Conservation (phyloP, 2,797 vertebrate species). For the Dendrocincla fuliginosa region DNA sequence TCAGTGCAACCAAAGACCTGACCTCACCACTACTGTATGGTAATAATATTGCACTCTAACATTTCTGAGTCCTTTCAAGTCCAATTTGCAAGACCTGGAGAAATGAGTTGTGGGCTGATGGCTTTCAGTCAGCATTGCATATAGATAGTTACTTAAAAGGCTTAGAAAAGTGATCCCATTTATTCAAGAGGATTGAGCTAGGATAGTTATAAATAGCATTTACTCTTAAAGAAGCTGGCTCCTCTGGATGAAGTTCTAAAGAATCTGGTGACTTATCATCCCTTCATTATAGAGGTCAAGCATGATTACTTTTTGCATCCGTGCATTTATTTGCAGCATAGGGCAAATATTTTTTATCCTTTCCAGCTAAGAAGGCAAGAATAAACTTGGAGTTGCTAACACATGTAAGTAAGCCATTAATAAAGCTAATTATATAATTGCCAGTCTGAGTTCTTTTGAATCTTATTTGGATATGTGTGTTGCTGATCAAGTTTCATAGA, state of each 20-base stretch:
- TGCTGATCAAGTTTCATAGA: background rate
- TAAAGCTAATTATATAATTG: background rate
- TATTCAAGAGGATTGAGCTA: background rate
- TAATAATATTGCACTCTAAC: background rate
- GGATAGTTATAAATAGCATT: background rate
- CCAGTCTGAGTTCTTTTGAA: background rate
- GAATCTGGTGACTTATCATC: background rate
- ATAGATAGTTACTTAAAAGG: conserved; percentile 1
- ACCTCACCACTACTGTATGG: background rate
- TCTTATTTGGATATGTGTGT: background rate
- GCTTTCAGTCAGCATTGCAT: background rate
- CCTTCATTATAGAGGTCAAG: background rate
- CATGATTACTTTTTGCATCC: background rate
- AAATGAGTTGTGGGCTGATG: background rate
- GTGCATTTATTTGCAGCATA: background rate
- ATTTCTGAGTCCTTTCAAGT: background rate
- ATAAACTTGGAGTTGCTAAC: background rate
- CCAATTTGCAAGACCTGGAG: background rate
- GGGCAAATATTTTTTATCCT: background rate
- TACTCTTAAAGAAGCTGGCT: background rate
- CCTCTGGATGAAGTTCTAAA: background rate
- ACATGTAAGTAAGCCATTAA: background rate
- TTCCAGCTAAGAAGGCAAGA: background rate
- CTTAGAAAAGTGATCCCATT: background rate
- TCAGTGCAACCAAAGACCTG: background rate